Evolutionary conservation across 2,797 vertebrate genomes (phyloP), one percentile per base, ranked within the genome.

Genomic region (Melanotaenia boesemani): DNA sequence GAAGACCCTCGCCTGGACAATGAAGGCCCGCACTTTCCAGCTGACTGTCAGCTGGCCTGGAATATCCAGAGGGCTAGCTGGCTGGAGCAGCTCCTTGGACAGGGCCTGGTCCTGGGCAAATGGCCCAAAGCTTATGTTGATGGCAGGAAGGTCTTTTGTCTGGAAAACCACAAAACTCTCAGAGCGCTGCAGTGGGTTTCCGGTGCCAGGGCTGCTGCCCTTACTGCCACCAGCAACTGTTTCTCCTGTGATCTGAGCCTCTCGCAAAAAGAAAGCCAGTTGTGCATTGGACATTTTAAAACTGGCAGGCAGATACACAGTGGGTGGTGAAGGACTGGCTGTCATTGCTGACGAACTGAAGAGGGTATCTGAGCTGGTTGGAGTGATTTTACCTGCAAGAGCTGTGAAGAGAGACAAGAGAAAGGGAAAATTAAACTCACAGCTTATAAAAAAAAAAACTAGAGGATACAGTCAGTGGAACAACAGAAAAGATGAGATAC

Each of bases 151-250:
- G 86, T 99, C 97, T 92, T 97, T 99, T 86, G 98, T 98, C 88
- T 99, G 98, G 93, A 99, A 98, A 77, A 99, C 97, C 59, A 99
- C 98, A 18, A 99, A 98, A 81, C 97, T 98, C 91, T 99, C 97
- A 0, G 96, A 95, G 7, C 96, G 96, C 79, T 97, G 97, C 81
- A 99, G 93, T 0, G 95, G 87, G 18, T 95, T 95, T 85, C 92
- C 89, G 0, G 93, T 90, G 84, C 90, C 85, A 10, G 44, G 79
- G 46, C 86, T 22, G 3, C 81, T 58, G 52, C 77, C 56, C 58
- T 13, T 72, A 0, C 80, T 68, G 64, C 79, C 20, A 1, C 89
- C 78, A 32, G 87, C 89, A 75, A 84, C 68, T 0, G 80, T 74
- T 0, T 89, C 91, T 0, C 92, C 91, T 0, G 86, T 64, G n/a